Base-by-base conservation (phyloP, 2,113 vertebrate species). In the Rallus limicola region DNA sequence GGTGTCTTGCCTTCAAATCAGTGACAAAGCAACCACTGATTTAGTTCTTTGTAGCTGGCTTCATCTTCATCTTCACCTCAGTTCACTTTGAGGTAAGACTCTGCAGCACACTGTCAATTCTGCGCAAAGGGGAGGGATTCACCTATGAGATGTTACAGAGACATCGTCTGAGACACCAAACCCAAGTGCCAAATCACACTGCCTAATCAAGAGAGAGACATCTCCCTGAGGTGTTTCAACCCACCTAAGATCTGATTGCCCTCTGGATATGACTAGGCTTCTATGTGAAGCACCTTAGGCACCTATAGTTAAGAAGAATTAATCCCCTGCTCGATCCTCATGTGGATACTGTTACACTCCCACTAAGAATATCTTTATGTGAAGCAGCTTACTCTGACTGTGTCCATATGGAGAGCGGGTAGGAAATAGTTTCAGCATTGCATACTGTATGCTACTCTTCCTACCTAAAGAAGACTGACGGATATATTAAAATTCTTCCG, bases 321-420 rank as follows among this genome's bases (percentile, higher is more conserved):
- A 79, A 91, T 88, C 56, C 50, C 33, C 58, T 44, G 33, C 76
- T 95, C 53, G 2, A 56, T 92, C 70, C 65, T 92, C 65, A 91
- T 5, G 0, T 0, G 1, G 69, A 84, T 92, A 67, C 62, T 95
- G 77, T 60, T 93, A 48, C 79, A 83, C 62, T 91, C 67, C 86
- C 75, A 72, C 89, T 87, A 95, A 91, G 81, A 92, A 93, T 96
- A 92, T 92, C 74, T 95, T 95, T 87, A 82, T 89, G 93, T 85
- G 96, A 95, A 95, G 89, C 77, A 89, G 94, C 56, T 96, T 84
- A 87, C 77, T 75, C 86, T 95, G 95, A 89, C 7, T 19, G 62
- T 53, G 95, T 82, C 95, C 96, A 97, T 95, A 96, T 92, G 94
- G 93, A 95, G 89, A 95, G 77, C 4, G 6, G 83, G 83, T 95